Conservation (phyloP, 2,797 vertebrate species). For the Amphiprion clarkii region DNA sequence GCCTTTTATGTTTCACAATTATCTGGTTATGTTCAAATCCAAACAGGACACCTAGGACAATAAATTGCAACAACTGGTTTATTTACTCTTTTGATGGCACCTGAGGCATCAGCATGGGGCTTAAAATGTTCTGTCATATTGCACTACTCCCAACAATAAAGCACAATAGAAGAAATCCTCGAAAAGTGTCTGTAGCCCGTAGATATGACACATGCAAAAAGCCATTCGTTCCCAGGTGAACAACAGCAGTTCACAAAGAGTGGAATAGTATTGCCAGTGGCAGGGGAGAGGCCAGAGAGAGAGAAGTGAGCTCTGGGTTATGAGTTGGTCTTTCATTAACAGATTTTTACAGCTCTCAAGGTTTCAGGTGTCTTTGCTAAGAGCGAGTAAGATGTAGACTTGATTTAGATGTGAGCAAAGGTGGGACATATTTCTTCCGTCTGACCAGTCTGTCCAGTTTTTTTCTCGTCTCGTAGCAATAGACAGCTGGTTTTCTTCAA, state of each 20-base stretch:
- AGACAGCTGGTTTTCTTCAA: constrained; percentile 1
- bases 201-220: constrained; percentile 31
- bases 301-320: constrained; percentile 33
- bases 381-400: background rate
- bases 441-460: constrained; percentile 60
- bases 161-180: constrained; percentile 8
- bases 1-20: background rate
- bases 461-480: background rate
- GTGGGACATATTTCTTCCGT: background rate
- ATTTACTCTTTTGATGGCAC: background rate
- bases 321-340: constrained; percentile 77
- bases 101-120: background rate
- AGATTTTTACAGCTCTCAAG: constrained; percentile 56
- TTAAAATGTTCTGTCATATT: background rate
- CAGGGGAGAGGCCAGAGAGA: constrained; percentile 52
- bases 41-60: background rate
- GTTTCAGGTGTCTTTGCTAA: constrained; percentile 8
- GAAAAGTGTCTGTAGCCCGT: constrained; percentile 15
- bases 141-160: background rate
- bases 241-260: constrained; percentile 49
- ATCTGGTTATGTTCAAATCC: background rate
- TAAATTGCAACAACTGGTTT: background rate
- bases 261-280: constrained; percentile 23
- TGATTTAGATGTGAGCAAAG: background rate
- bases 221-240: constrained; percentile 19